Percentiles rank a stretch among this genome's conserved stretches.
Conservation (phyloP, 2,888 invertebrate genomes). For the Agrochola lota region DNA sequence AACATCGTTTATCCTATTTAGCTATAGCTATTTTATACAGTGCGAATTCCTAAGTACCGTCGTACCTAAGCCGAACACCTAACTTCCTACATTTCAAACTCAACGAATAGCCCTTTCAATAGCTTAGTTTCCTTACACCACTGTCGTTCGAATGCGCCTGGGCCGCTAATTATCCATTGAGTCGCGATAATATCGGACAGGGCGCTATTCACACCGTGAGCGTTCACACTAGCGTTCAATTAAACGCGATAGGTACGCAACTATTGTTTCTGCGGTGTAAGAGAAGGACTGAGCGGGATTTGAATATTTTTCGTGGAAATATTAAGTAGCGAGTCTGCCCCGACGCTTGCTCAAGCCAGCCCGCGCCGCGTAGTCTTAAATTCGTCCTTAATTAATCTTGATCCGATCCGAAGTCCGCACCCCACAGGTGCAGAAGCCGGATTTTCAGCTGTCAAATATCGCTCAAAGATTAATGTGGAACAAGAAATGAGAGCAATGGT, state of each 20-base stretch:
- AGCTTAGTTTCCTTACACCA: conserved; percentile 57
- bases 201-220: conserved; percentile 70
- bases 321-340: too few relatives aligned
- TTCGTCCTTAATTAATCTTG: too few relatives aligned
- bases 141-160: conserved; percentile 54
- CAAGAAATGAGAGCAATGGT: too few relatives aligned
- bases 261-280: conserved; percentile 50
- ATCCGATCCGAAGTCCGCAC: too few relatives aligned
- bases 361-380: too few relatives aligned
- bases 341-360: too few relatives aligned
- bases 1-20: not conserved
- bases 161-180: conserved; percentile 70
- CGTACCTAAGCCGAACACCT: conserved; percentile 21
- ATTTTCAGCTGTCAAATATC: too few relatives aligned
- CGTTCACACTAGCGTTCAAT: conserved; percentile 69
- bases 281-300: conserved; percentile 16
- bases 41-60: not conserved
- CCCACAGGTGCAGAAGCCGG: too few relatives aligned
- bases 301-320: not conserved
- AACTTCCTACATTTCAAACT: conserved; percentile 57
- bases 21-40: not conserved
- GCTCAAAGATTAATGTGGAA: too few relatives aligned
- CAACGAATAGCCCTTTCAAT: conserved; percentile 55
- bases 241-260: conserved; percentile 59
- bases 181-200: conserved; percentile 68